These are phyloP conservation scores for Oncorhynchus nerka DNA, from an alignment of 2,113 vertebrate species.

Conservation along the genomic window DNA sequence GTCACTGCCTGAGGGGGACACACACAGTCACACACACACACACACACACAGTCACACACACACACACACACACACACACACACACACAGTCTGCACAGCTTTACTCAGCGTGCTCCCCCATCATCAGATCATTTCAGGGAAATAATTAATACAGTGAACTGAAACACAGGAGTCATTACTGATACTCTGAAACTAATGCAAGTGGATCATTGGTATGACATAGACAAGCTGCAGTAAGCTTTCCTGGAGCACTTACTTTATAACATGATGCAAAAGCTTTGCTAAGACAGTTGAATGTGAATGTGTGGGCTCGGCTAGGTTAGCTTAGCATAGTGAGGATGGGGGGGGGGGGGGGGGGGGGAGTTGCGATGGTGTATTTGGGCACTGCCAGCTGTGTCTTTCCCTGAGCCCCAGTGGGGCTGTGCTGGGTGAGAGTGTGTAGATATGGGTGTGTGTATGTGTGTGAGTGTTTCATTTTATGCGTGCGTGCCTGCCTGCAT, in stretches of 20 bases:
- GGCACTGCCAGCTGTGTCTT: constrained; percentile 63
- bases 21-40: constrained; percentile 11
- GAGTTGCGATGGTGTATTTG: constrained; percentile 29
- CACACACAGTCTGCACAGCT: constrained; percentile 6
- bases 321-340: constrained; percentile 9
- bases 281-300: constrained; percentile 67
- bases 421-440: constrained; percentile 1
- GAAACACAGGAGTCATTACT: no score
- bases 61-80: neutral
- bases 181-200: no score
- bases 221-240: neutral
- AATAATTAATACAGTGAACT: neutral
- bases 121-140: no score
- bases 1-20: constrained; percentile 10
- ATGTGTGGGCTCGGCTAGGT: constrained; percentile 30
- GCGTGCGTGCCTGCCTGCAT: neutral
- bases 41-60: neutral
- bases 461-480: neutral
- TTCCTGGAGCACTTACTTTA: neutral
- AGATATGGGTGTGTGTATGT: neutral
- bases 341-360: constrained; percentile 49
- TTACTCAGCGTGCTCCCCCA: no score
- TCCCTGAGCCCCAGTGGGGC: constrained; percentile 47
- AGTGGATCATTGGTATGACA: no score
- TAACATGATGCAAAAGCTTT: constrained; percentile 1